Evolutionary conservation across 2,797 vertebrate genomes (phyloP).

Genomic region (Sternarchorhynchus goeldii): DNA sequence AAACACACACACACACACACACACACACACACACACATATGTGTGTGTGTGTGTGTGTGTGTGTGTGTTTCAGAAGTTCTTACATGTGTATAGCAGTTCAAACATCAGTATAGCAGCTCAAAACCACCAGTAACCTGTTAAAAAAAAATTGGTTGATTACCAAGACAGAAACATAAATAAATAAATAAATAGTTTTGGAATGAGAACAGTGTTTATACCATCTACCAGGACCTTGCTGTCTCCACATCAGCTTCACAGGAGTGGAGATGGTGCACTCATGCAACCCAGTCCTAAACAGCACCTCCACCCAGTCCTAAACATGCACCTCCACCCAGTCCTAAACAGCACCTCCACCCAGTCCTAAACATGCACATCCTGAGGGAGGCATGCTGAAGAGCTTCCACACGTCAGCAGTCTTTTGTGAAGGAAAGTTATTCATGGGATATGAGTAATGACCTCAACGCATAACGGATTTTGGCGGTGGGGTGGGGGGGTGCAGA

Average conservation of each 20-base stretch:
- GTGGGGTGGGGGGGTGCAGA: neutral
- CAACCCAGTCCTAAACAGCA: slow-evolving; percentile 5
- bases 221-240: slow-evolving; percentile 63
- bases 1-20: no score
- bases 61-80: neutral
- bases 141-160: slow-evolving; percentile 7
- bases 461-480: neutral
- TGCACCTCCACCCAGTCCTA: slow-evolving; percentile 22
- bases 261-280: slow-evolving; percentile 64
- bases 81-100: slow-evolving; percentile 23
- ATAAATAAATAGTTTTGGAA: slow-evolving; percentile 15
- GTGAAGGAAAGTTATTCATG: slow-evolving; percentile 36
- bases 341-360: slow-evolving; percentile 16
- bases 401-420: neutral
- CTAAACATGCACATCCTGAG: slow-evolving; percentile 34
- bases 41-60: neutral
- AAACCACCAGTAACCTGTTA: slow-evolving; percentile 4
- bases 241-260: slow-evolving; percentile 68
- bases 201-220: slow-evolving; percentile 18
- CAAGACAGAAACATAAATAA: slow-evolving; percentile 1
- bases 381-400: neutral
- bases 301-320: neutral
- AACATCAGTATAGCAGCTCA: neutral
- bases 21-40: no score
- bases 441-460: neutral